Evolutionary conservation across 2,888 invertebrate species (phyloP), one percentile per base, ranked within the genome.

Genomic region (Nomada ruficornis): DNA sequence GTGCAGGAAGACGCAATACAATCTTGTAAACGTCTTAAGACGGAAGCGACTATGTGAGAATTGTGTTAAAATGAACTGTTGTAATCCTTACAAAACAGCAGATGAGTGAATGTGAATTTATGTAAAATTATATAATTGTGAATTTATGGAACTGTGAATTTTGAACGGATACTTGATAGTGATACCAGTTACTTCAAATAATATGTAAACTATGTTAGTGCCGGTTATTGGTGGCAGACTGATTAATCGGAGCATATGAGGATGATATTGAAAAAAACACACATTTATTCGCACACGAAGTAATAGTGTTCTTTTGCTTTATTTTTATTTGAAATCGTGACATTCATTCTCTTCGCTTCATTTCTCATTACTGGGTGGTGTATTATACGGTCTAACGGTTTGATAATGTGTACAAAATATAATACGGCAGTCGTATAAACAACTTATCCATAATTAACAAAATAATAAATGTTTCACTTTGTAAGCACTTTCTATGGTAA

Each of bases 21-120:
- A 29, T 86, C 91, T 70, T 89, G 90, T 84, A 93, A 93, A 80
- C 92, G 93, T 76, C 79, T 84, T 29, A 93, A 93, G 81, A 88
- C 90, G 9, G 93, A 93, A 71, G 86, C 89, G 70, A 85, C 89
- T 69, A 90, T 91, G 77, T 92, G 88, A 92, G 86, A 55, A 42
- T 69, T 47, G 71, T 77, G 62, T 79, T 82, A 78, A 75, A 80
- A 85, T 62, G 57, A 80, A 87, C 79, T 83, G 85, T 71, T 71
- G 36, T 52, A 71, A 88, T 86, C 80, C 83, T 80, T 74, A 83
- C 67, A 79, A 83, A 36, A 36, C 36, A 36, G 75, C 82, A 80
- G 83, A 84, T 50, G 83, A 82, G 86, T 91, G 87, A 90, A 90
- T 90, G 90, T 91, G 90, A 91, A 87, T 90, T 89, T 88, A 88